Conservation (phyloP, 2,888 invertebrate genomes). For the Tinea pellionella region DNA sequence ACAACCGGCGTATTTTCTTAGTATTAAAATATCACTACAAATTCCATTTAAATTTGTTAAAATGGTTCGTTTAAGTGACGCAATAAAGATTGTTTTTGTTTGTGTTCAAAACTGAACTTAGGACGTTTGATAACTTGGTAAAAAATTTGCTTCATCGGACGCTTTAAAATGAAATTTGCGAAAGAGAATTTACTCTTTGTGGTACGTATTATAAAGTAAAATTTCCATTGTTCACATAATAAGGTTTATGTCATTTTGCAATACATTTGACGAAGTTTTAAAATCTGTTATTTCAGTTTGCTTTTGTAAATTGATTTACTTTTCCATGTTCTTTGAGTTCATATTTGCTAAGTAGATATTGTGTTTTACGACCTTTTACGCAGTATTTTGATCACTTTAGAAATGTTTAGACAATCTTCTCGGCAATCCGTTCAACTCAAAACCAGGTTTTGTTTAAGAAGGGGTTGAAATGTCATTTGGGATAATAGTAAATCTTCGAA, state of each 20-base stretch:
- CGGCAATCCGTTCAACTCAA: conserved; percentile 58
- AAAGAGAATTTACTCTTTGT: conserved; percentile 27
- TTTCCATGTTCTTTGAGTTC: conserved; percentile 17
- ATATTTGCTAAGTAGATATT: conserved; percentile 17
- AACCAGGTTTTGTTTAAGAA: conserved; percentile 57
- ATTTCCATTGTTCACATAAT: conserved; percentile 20
- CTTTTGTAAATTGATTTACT: conserved; percentile 19
- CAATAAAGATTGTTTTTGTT: neutral
- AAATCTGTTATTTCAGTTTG: conserved; percentile 22
- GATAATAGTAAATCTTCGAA: conserved; percentile 47
- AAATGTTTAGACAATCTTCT: conserved; percentile 60
- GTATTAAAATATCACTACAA: conserved; percentile 23
- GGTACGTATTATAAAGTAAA: conserved; percentile 20
- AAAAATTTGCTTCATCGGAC: conserved; percentile 44
- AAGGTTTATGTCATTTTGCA: neutral
- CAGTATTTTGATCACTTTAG: conserved; percentile 42
- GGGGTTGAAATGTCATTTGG: conserved; percentile 61
- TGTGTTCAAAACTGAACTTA: neutral
- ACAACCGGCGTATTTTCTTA: conserved; percentile 42
- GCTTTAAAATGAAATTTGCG: conserved; percentile 35
- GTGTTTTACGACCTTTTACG: conserved; percentile 28
- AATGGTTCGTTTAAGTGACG: neutral
- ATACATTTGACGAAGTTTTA: conserved; percentile 29
- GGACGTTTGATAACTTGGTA: conserved; percentile 18
- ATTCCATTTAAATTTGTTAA: neutral